Evolutionary conservation across 2,113 vertebrate genomes (phyloP).

Genomic region (Scophthalmus maximus): DNA sequence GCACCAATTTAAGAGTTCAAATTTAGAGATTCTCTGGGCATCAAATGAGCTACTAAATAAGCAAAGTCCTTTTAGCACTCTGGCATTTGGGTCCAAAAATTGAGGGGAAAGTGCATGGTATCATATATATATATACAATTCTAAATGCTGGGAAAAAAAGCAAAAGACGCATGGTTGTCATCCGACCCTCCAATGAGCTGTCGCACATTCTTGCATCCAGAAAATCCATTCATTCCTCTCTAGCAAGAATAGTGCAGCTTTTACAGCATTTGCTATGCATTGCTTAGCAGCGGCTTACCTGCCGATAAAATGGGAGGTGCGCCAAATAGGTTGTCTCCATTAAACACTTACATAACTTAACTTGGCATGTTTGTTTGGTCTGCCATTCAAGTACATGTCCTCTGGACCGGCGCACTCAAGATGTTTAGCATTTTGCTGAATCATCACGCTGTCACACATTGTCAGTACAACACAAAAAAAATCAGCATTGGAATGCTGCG

Average conservation of each 20-base stretch:
- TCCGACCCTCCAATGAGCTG: conserved; percentile 70
- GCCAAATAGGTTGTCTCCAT: background rate
- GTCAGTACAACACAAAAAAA: background rate
- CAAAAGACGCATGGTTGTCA: conserved; percentile 39
- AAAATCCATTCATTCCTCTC: conserved; percentile 62
- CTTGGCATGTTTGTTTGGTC: conserved; percentile 4
- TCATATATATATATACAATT: too few species aligned
- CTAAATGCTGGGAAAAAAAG: too few species aligned
- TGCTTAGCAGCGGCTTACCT: conserved; percentile 39
- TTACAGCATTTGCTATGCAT: conserved; percentile 39
- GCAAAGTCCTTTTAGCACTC: conserved; percentile 19
- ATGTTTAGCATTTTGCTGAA: conserved; percentile 15
- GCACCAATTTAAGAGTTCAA: conserved; percentile 22
- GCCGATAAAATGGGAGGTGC: background rate
- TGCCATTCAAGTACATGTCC: background rate
- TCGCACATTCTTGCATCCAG: conserved; percentile 52
- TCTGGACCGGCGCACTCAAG: background rate
- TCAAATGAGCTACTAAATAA: conserved; percentile 46
- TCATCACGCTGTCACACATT: background rate
- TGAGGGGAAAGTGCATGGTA: background rate
- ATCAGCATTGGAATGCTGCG: background rate
- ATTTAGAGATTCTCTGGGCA: conserved; percentile 23
- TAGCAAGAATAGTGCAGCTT: conserved; percentile 41
- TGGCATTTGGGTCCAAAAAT: conserved; percentile 23
- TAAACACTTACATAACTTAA: conserved; percentile 3